These are phyloP conservation scores for Cebidichthys violaceus DNA, from an alignment of 2,113 vertebrate genomes.

Conservation along the genomic window DNA sequence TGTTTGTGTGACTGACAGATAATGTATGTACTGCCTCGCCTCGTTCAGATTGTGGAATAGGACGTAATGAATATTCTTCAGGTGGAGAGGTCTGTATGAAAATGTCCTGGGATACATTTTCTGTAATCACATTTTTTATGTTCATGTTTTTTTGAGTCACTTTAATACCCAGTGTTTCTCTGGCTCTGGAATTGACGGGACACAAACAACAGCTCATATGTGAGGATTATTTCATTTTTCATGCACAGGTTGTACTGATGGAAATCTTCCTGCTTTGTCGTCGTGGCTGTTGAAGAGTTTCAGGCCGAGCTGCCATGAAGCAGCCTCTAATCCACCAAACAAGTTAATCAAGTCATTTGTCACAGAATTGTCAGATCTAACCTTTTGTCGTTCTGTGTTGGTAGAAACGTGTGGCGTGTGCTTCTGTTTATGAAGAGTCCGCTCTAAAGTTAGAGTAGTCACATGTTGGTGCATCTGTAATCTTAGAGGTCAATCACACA, in stretches of 20 bases:
- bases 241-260: constrained; percentile 15
- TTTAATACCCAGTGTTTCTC: constrained; percentile 12
- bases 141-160: constrained; percentile 19
- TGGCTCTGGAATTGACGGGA: neutral
- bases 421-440: constrained; percentile 5
- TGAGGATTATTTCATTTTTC: constrained; percentile 31
- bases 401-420: neutral
- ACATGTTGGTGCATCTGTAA: constrained; percentile 45
- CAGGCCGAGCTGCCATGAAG: constrained; percentile 9
- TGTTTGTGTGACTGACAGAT: constrained; percentile 39
- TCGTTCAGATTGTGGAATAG: constrained; percentile 20
- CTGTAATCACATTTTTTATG: constrained; percentile 34
- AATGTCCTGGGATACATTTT: constrained; percentile 49
- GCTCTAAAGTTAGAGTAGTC: constrained; percentile 23
- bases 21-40: constrained; percentile 6
- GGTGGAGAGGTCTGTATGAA: constrained; percentile 5
- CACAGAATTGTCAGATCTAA: constrained; percentile 39
- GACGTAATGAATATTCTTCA: constrained; percentile 43
- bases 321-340: constrained; percentile 34
- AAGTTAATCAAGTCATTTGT: constrained; percentile 45
- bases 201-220: constrained; percentile 13
- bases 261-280: constrained; percentile 25
- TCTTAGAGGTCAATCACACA: constrained; percentile 44
- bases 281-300: neutral
- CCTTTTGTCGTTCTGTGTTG: constrained; percentile 5